phyloP scores from a whole-genome alignment of 2,888 invertebrate genomes.

The Lacanobia wlatinum region DNA sequence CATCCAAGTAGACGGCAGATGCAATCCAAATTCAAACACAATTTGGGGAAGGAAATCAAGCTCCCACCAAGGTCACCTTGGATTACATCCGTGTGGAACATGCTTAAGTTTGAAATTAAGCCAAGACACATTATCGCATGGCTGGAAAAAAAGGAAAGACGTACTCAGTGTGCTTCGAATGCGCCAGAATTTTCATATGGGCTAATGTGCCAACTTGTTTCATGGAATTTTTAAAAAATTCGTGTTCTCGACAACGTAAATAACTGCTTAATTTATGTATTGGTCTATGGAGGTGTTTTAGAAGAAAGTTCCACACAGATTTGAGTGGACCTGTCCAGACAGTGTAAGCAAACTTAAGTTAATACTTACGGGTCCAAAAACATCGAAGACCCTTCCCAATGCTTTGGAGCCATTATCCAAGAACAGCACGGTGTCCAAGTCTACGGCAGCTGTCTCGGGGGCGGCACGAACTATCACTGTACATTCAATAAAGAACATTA shows the following conservation, averaged over 20 bases:
- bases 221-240: too few relatives aligned
- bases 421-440: slow-evolving; percentile 97
- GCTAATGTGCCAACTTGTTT: not conserved
- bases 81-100: too few relatives aligned
- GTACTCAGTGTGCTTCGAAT: not conserved
- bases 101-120: slow-evolving; percentile 41
- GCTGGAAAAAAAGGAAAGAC: not conserved
- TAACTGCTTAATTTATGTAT: too few relatives aligned
- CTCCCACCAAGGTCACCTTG: too few relatives aligned
- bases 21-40: too few relatives aligned
- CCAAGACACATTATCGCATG: slow-evolving; percentile 22
- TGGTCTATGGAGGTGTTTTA: too few relatives aligned
- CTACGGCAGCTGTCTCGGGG: slow-evolving; percentile 94
- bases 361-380: slow-evolving; percentile 94
- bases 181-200: not conserved
- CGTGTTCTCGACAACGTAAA: too few relatives aligned
- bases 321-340: too few relatives aligned
- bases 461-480: slow-evolving; percentile 94
- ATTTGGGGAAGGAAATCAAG: too few relatives aligned
- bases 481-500: slow-evolving; percentile 56
- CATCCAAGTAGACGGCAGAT: too few relatives aligned
- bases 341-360: not conserved
- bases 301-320: too few relatives aligned
- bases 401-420: slow-evolving; percentile 94
- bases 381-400: slow-evolving; percentile 96